Percentiles rank a stretch among this genome's conserved stretches.
These are phyloP conservation scores for Marmota flaviventris DNA, from an alignment of 2,113 vertebrate genomes.

Conservation along the genomic window DNA sequence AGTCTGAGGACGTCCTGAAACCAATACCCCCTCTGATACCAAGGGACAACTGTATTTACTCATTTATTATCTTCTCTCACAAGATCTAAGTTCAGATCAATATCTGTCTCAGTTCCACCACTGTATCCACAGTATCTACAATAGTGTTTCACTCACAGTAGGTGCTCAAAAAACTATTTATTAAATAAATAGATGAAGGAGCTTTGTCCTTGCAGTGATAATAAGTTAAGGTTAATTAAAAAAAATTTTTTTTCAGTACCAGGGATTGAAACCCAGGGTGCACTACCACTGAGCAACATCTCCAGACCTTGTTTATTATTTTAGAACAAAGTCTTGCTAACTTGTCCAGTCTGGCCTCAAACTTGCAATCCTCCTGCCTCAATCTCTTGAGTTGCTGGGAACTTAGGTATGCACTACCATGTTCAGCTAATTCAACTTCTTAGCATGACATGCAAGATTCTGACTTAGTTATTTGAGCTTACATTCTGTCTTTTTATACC, in stretches of 20 bases:
- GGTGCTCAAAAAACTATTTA: background rate
- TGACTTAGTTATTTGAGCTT: slow-evolving; percentile 15
- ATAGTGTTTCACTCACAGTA: background rate
- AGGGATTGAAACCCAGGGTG: too few species aligned
- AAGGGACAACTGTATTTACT: background rate
- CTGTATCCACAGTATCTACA: background rate
- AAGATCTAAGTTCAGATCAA: slow-evolving; percentile 33
- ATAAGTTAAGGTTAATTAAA: slow-evolving; percentile 56
- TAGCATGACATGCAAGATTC: slow-evolving; percentile 22
- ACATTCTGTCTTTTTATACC: background rate
- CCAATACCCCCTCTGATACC: background rate
- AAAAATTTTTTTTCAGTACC: background rate
- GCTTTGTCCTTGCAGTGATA: background rate
- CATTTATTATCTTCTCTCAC: background rate
- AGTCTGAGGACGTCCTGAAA: background rate
- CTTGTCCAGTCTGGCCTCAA: too few species aligned
- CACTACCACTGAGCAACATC: too few species aligned
- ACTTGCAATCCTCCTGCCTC: too few species aligned
- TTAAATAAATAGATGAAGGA: slow-evolving; percentile 35
- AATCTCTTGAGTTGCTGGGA: too few species aligned
- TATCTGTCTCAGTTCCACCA: slow-evolving; percentile 16
- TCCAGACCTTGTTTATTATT: too few species aligned
- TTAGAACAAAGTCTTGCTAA: too few species aligned
- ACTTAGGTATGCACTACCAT: too few species aligned
- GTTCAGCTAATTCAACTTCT: slow-evolving; percentile 19